These are phyloP conservation scores for Hydrozoanthus tunicans DNA, from an alignment of 64 coral and sea anemone species.

Conservation along the genomic window DNA sequence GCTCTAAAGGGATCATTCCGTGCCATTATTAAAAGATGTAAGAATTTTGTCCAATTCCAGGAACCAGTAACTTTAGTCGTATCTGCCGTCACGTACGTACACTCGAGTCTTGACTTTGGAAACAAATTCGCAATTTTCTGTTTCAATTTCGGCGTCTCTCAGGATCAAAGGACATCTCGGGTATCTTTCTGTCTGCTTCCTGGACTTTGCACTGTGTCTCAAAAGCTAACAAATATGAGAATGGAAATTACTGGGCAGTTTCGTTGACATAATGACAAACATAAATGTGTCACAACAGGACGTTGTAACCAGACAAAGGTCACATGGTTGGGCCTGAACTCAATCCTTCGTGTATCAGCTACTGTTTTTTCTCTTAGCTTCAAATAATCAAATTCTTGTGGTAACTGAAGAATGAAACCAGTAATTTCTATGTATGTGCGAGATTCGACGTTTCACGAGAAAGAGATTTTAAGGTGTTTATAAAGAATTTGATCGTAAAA, in stretches of 20 bases:
- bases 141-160: not conserved
- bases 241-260: not conserved
- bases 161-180: not conserved
- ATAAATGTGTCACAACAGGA: not conserved
- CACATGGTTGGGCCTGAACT: too few species aligned
- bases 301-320: too few species aligned
- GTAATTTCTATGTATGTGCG: too few species aligned
- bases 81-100: not conserved
- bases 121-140: not conserved
- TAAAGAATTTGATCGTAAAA: too few species aligned
- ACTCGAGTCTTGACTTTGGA: not conserved
- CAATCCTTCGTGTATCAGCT: too few species aligned
- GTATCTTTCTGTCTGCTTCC: not conserved
- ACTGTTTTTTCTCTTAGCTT: too few species aligned
- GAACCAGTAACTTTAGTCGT: not conserved
- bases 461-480: too few species aligned
- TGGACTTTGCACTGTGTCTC: conserved; percentile 1
- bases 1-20: conserved; percentile 19
- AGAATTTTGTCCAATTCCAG: not conserved
- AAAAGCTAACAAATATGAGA: not conserved
- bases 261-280: not conserved
- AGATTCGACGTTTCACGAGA: not conserved
- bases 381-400: too few species aligned
- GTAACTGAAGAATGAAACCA: too few species aligned
- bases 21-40: not conserved